Base-by-base conservation (phyloP, 2,888 invertebrate genomes). In the Sphinx pinastri region DNA sequence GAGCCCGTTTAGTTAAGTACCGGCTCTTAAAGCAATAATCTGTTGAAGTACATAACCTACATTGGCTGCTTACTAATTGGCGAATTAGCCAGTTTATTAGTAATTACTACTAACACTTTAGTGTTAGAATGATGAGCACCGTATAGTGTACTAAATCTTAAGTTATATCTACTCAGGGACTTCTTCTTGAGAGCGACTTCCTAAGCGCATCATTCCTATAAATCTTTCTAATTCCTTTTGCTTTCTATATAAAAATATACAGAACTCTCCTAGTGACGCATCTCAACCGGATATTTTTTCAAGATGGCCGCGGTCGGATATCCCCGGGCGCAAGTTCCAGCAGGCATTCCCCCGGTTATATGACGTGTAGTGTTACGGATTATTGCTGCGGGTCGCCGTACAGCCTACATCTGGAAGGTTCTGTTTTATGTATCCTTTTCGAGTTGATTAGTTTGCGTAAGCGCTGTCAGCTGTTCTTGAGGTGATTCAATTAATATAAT, bases 281-380 rank as follows among this genome's bases (percentile, higher is more conserved):
- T 38, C 11, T 19, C 67, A 60, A 54, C 49, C 52, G 45, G 16
- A 66, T 57, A 47, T 68, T 68, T 73, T 70, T 71, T 68, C 59
- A 73, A 71, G 70, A 73, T 70, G 73, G 69, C 72, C 60, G 69
- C 70, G 58, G 47, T 68, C 71, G 72, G 70, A 70, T 68, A 70
- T 73, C 73, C 70, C 67, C 57, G 52, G 68, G 69, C 69, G 71
- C 69, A 70, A 54, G 68, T 70, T 71, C 67, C 63, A 63, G 66
- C 38, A 52, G 68, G 59, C 68, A 45, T 63, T 63, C 63, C 67
- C 59, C 67, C 67, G 55, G 66, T 57, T 55, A 59, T 70, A 67
- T 70, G 67, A 68, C 67, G 51, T 67, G 67, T 68, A 68, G 68
- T 57, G 55, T 63, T 63, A 13, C 63, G 63, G 63, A 63, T 63